A percentile compares a stretch with the other conserved stretches of the same genome.
Conservation (phyloP, 2,797 vertebrate genomes). For the Anabacerthia variegaticeps region DNA sequence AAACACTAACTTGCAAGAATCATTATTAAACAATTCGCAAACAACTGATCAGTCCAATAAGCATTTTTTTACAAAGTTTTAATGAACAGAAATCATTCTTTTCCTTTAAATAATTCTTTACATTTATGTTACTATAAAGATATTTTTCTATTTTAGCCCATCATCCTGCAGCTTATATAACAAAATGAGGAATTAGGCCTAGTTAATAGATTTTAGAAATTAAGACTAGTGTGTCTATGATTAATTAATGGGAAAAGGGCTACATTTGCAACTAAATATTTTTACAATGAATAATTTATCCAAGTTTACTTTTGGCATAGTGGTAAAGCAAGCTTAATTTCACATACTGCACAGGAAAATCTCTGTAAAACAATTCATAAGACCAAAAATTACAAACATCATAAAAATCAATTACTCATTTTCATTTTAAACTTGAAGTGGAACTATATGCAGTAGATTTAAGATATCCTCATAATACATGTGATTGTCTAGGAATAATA, state of each 20-base stretch:
- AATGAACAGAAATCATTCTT: neutral
- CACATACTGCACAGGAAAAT: neutral
- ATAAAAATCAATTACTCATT: constrained; percentile 44
- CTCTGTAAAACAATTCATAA: neutral
- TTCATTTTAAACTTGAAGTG: constrained; percentile 11
- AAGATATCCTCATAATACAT: neutral
- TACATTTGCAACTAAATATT: constrained; percentile 34
- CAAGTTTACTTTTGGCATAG: constrained; percentile 25
- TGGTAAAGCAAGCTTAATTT: constrained; percentile 17
- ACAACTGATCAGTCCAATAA: neutral
- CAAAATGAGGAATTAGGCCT: neutral
- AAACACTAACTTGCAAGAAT: neutral
- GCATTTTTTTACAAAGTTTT: neutral
- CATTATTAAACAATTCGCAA: neutral
- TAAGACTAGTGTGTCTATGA: neutral
- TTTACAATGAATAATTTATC: constrained; percentile 57
- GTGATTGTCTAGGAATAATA: neutral
- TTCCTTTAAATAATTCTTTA: neutral
- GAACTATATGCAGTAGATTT: neutral
- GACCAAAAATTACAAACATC: neutral
- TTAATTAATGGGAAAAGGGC: constrained; percentile 44
- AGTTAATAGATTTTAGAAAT: constrained; percentile 7
- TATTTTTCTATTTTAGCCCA: neutral
- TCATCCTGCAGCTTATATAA: neutral
- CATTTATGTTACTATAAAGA: neutral